Evolutionary conservation across 2,113 vertebrate species (phyloP), one percentile per base, ranked within the genome.

Genomic region (Cyprinodon tularosa): DNA sequence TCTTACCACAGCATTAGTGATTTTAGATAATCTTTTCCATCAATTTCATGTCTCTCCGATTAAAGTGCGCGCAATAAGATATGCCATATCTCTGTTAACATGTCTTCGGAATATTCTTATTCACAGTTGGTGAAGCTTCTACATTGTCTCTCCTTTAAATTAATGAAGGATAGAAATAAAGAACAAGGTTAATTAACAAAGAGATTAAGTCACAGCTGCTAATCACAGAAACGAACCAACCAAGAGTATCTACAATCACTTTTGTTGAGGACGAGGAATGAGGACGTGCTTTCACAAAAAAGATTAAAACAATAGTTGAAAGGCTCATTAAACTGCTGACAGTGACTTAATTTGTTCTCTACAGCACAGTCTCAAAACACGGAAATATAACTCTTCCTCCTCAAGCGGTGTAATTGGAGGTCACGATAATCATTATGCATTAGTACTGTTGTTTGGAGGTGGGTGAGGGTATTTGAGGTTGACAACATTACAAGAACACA

Each of bases 141-240:
- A 66, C 77, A 85, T 91, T 91, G 88, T 93, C 81, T 88, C 87
- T 76, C 53, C 68, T 81, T 71, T 79, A 92, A 92, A 92, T 90
- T 68, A 91, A 86, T 62, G 62, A 76, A 64, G 60, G 62, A 85
- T 73, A 78, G 77, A 88, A 89, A 88, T 89, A 86, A 80, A 87
- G 85, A 90, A 80, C 66, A 89, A 89, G 92, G 92, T 94, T 94
- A 93, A 94, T 94, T 94, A 94, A 90, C 75, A 89, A 90, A 84
- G 80, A 88, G 88, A 88, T 92, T 91, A 89, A 93, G 89, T 91
- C 88, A 83, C 87, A 79, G 84, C 80, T 82, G 79, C 83, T 93
- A 88, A 93, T 93, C 89, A 80, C 75, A 63, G 72, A 59, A 71
- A 84, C 73, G 73, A 86, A 71, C 77, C 82, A 76, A 80, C 22